phyloP scores from a whole-genome alignment of 2,797 vertebrate species.

The Cercopithecus petaurista region DNA sequence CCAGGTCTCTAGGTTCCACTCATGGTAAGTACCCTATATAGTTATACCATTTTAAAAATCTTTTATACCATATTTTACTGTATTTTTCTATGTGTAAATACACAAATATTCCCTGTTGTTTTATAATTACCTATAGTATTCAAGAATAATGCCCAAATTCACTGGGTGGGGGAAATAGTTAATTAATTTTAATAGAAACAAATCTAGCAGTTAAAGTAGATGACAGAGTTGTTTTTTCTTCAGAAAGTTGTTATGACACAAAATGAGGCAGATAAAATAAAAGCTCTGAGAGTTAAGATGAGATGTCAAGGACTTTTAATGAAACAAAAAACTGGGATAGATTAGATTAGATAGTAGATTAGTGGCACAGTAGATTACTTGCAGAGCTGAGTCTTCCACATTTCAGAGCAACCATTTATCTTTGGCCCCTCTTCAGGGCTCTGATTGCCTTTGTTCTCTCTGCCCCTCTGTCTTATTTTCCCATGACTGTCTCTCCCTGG shows the following conservation, averaged over 20 bases:
- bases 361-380: neutral
- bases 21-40: neutral
- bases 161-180: neutral
- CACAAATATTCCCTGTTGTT: neutral
- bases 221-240: neutral
- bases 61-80: neutral
- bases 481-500: neutral
- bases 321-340: neutral
- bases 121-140: neutral
- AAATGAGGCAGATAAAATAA: neutral
- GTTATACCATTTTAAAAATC: neutral
- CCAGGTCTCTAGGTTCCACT: neutral
- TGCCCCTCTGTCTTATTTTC: neutral
- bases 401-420: neutral
- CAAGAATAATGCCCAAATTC: neutral
- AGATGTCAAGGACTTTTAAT: neutral
- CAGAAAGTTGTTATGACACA: neutral
- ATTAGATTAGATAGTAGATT: neutral
- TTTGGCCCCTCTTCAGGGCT: neutral
- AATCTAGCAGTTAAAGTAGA: neutral
- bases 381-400: neutral
- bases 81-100: neutral
- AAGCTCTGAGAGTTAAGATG: neutral
- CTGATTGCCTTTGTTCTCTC: neutral
- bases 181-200: neutral